A percentile compares a stretch with the other conserved stretches of the same genome.
Conservation (phyloP, 1,140 invertebrate species). For the Drosophila watanabei region DNA sequence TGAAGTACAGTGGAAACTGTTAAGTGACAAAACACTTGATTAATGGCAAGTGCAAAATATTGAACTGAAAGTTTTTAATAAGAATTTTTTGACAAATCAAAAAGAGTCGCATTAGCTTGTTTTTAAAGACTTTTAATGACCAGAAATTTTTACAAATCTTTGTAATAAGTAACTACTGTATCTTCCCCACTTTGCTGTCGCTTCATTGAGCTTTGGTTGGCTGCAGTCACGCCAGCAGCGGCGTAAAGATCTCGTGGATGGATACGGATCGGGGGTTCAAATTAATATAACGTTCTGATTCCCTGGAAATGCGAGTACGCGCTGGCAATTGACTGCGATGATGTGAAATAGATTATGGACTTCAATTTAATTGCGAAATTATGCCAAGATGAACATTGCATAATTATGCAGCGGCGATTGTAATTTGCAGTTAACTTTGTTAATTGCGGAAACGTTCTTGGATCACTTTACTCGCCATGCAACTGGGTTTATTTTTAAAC, state of each 20-base stretch:
- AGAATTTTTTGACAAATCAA: no score
- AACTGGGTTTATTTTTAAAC: neutral
- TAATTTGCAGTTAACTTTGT: slow-evolving; percentile 47
- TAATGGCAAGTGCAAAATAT: neutral
- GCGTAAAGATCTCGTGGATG: slow-evolving; percentile 17
- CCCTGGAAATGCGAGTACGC: slow-evolving; percentile 55
- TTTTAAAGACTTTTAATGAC: neutral
- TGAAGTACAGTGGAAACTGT: slow-evolving; percentile 11
- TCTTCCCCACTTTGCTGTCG: slow-evolving; percentile 24
- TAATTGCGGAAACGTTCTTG: slow-evolving; percentile 33
- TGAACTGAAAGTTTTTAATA: neutral
- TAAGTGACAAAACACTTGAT: neutral
- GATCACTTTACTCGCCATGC: neutral
- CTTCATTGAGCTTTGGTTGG: slow-evolving; percentile 78
- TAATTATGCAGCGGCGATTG: slow-evolving; percentile 26
- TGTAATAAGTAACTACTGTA: neutral
- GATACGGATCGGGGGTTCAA: slow-evolving; percentile 55
- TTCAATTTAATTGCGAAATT: slow-evolving; percentile 52
- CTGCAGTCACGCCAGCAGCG: slow-evolving; percentile 75
- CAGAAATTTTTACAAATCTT: no score
- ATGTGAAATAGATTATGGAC: slow-evolving; percentile 50
- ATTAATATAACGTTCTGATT: slow-evolving; percentile 80
- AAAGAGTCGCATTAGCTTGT: no score
- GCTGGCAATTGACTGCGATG: slow-evolving; percentile 43
- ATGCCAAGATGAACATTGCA: slow-evolving; percentile 43